These are phyloP conservation scores for Hystrix cristata DNA, from an alignment of 2,113 vertebrate species.

Conservation along the genomic window DNA sequence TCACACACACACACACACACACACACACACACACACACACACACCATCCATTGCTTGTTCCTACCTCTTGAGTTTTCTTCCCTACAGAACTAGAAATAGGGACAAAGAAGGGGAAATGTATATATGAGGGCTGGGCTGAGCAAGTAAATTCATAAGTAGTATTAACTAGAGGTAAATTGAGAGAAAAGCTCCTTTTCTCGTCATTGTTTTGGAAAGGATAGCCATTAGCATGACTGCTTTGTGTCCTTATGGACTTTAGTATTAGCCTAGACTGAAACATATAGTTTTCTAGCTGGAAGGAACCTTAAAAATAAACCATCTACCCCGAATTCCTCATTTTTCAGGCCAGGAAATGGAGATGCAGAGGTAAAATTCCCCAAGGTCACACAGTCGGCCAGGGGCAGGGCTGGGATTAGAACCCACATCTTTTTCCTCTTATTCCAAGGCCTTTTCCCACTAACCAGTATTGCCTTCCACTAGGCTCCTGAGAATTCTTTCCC, in stretches of 20 bases:
- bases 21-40: background rate
- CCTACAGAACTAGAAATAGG: constrained; percentile 74
- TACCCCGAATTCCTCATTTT: constrained; percentile 65
- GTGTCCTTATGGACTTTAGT: constrained; percentile 73
- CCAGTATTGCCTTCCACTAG: constrained; percentile 47
- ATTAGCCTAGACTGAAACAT: constrained; percentile 78
- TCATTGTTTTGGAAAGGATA: constrained; percentile 82
- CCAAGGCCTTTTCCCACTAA: constrained; percentile 58
- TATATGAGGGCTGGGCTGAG: constrained; percentile 78
- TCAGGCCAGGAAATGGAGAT: constrained; percentile 69
- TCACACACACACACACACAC: background rate
- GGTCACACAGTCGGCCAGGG: constrained; percentile 67
- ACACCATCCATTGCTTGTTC: constrained; percentile 70
- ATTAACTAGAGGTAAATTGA: constrained; percentile 69
- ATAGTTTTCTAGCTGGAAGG: constrained; percentile 79
- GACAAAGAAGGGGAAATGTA: constrained; percentile 77
- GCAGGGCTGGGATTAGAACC: constrained; percentile 76
- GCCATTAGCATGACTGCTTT: constrained; percentile 82
- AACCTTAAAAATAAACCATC: constrained; percentile 71
- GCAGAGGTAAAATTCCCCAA: constrained; percentile 57
- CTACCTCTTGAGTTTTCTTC: constrained; percentile 77
- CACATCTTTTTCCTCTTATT: constrained; percentile 70
- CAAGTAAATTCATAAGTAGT: constrained; percentile 64
- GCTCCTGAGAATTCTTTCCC: constrained; percentile 61
- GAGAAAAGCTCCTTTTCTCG: constrained; percentile 80